Base-by-base conservation (phyloP, 2,888 invertebrate genomes). In the Rhaphigaster nebulosa region DNA sequence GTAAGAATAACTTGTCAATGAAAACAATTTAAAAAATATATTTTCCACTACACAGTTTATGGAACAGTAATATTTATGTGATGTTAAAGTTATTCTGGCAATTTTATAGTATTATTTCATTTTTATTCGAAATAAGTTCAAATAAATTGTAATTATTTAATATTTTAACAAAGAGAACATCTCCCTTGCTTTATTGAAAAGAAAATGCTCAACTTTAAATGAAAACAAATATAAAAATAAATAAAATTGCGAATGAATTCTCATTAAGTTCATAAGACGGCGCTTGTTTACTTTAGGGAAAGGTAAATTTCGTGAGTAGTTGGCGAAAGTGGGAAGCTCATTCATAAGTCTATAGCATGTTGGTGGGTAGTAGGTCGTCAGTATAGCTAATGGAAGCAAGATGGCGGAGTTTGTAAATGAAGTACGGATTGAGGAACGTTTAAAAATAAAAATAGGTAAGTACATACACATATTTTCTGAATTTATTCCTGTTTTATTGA, bases 391-490 rank as follows among this genome's bases (percentile, higher is more conserved):
- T 96, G 96, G 96, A 96, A 96, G 96, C 96, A 97, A 97, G 96
- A 97, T 97, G 97, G 97, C 97, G 96, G 97, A 97, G 96, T 96
- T 96, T 95, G 96, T 96, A 96, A 96, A 96, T 96, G 96, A 96
- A 96, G 97, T 98, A 95, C 96, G 98, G 95, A 96, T 97, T 94
- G 97, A 97, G 95, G 98, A 98, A 96, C 96, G 97, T 95, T 96
- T 98, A 95, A 97, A 97, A 96, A 97, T 98, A 94, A 98, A 98
- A 96, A 97, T 98, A 94, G 98, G 98, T 98, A 95, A 95, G 97
- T 96, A 70, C 60, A 91, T 5, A 70, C 60, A 91, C 18, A 38
- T 76, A 23, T 76, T 38, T 38, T 76, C 23, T 29, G 1, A 8
- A 38, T 15, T 20, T 23, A 38, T 34, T 20, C 20, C 23, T 34